These are phyloP conservation scores for Uloborus plumipes DNA, from an alignment of 2,888 invertebrate species.

Conservation along the genomic window DNA sequence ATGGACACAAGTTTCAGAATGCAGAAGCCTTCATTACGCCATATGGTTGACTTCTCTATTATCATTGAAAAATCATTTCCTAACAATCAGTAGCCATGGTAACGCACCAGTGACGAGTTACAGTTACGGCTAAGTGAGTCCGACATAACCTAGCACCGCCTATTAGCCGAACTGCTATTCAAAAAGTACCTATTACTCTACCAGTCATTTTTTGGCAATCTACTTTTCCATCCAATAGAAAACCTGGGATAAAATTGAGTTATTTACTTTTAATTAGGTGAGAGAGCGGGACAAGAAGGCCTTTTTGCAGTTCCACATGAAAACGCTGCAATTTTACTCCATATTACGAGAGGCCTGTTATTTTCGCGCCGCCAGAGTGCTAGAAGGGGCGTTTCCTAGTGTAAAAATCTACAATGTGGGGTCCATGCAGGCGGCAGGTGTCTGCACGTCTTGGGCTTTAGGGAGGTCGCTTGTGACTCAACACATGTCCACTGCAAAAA, in stretches of 20 bases:
- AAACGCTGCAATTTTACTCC: background rate
- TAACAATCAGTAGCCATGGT: conserved; percentile 42
- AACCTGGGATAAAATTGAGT: conserved; percentile 40
- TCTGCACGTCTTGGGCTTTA: no score
- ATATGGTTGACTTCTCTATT: no score
- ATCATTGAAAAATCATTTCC: no score
- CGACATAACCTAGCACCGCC: conserved; percentile 27
- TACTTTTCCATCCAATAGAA: conserved; percentile 6
- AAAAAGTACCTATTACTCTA: conserved; percentile 7
- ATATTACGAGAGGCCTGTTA: conserved; percentile 17
- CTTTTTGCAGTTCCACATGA: background rate
- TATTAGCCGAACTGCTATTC: conserved; percentile 22
- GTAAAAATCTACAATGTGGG: no score
- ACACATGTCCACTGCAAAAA: no score
- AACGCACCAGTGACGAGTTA: conserved; percentile 32
- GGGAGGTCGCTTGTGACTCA: no score
- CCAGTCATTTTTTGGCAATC: background rate
- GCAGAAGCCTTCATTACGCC: no score
- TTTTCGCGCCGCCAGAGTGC: conserved; percentile 11
- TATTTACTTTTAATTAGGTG: conserved; percentile 56
- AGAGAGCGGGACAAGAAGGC: background rate
- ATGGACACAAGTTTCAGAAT: no score
- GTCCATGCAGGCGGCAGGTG: no score
- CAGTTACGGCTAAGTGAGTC: background rate
- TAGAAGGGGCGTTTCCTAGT: no score